Evolutionary conservation across 2,888 invertebrate species (phyloP).

Genomic region (Torymus texanus): DNA sequence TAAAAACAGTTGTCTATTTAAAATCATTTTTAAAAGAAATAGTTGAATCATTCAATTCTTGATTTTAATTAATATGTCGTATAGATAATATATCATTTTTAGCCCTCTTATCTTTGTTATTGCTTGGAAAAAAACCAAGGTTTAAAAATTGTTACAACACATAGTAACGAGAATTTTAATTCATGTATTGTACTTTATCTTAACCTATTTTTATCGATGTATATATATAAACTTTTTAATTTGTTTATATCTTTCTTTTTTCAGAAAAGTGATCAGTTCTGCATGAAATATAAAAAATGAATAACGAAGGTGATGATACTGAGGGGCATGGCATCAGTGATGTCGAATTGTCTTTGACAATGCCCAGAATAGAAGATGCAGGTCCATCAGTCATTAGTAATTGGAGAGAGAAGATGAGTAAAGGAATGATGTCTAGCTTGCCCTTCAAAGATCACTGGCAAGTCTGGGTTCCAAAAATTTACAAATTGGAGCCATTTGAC

Average conservation of each 20-base stretch:
- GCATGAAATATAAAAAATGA: conserved; percentile 65
- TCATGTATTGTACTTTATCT: too few species aligned
- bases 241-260: conserved; percentile 42
- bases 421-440: conserved; percentile 77
- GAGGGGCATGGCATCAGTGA: conserved; percentile 68
- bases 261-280: conserved; percentile 48
- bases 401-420: conserved; percentile 81
- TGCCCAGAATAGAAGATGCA: conserved; percentile 68
- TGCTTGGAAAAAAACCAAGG: conserved; percentile 24
- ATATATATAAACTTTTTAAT: background rate
- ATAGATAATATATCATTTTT: conserved; percentile 14
- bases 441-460: conserved; percentile 86
- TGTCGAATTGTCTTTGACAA: conserved; percentile 70
- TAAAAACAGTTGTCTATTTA: background rate
- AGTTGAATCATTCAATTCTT: background rate
- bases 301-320: conserved; percentile 65
- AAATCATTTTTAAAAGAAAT: background rate
- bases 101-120: conserved; percentile 18
- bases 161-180: background rate
- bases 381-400: conserved; percentile 70
- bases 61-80: background rate
- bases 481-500: conserved; percentile 83
- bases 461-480: conserved; percentile 84
- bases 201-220: too few species aligned
- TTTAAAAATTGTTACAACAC: background rate